These are phyloP conservation scores for Setophaga coronata DNA, from an alignment of 2,113 vertebrate species.

Conservation along the genomic window DNA sequence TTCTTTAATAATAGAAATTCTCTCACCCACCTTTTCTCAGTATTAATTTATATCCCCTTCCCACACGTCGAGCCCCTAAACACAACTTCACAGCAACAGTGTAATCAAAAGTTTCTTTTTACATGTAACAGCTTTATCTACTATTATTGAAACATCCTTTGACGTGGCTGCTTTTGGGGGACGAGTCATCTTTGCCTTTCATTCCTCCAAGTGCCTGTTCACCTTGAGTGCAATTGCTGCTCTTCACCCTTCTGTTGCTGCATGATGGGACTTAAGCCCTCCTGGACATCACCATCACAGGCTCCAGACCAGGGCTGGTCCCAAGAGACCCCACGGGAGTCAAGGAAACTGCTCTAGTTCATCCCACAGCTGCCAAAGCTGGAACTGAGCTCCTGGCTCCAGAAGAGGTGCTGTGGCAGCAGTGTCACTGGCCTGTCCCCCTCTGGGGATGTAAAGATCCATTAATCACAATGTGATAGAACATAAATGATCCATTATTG, in stretches of 20 bases:
- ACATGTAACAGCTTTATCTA: background rate
- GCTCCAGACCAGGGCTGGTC: background rate
- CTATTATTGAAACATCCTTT: conserved; percentile 1
- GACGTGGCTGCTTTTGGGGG: background rate
- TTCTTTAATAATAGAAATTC: background rate
- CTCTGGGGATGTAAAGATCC: background rate
- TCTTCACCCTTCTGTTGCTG: background rate
- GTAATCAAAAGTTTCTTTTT: background rate
- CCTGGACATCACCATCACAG: background rate
- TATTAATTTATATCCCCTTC: background rate
- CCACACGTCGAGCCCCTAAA: background rate
- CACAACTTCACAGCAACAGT: background rate
- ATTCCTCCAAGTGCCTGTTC: background rate
- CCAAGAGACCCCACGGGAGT: background rate
- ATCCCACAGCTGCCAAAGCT: background rate
- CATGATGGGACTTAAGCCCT: background rate
- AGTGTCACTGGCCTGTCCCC: background rate
- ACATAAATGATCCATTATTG: background rate
- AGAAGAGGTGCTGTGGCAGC: background rate
- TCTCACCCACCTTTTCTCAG: background rate
- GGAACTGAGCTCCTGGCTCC: background rate
- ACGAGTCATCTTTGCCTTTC: background rate
- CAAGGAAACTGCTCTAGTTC: background rate
- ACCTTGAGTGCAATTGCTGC: background rate
- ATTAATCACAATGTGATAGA: background rate